Conservation (phyloP, 2,888 invertebrate genomes). For the Kuschelorhynchus macadamiae region DNA sequence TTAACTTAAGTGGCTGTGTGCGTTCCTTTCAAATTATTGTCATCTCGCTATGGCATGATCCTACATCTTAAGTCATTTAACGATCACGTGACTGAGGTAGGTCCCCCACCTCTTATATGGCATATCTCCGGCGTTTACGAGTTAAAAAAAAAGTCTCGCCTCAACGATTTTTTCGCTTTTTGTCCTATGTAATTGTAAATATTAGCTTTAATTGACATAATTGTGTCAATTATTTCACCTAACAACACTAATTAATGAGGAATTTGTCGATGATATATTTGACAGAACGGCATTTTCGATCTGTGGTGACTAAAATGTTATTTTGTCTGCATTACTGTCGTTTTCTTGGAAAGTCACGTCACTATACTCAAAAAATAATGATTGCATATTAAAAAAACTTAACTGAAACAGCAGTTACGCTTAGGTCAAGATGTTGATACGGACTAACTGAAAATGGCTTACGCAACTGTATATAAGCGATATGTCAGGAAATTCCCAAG, state of each 20-base stretch:
- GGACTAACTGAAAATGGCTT: too few species aligned
- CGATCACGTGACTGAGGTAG: constrained; percentile 21
- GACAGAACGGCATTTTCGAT: constrained; percentile 2
- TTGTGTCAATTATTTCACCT: constrained; percentile 38
- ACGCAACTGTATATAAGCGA: too few species aligned
- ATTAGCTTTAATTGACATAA: constrained; percentile 29
- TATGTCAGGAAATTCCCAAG: too few species aligned
- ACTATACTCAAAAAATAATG: too few species aligned
- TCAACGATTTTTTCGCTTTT: background rate
- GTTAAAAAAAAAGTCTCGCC: constrained; percentile 23
- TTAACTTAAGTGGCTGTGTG: constrained; percentile 50
- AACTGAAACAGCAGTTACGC: too few species aligned
- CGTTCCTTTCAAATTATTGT: constrained; percentile 40
- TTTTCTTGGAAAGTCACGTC: too few species aligned
- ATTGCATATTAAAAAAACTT: too few species aligned
- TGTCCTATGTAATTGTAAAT: constrained; percentile 10
- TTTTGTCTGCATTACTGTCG: too few species aligned
- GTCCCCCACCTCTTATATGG: background rate
- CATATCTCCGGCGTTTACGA: constrained; percentile 4
- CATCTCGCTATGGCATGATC: constrained; percentile 32
- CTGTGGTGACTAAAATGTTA: too few species aligned
- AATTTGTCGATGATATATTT: constrained; percentile 14
- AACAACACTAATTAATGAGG: constrained; percentile 22
- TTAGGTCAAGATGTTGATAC: too few species aligned
- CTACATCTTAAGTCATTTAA: background rate